These are phyloP conservation scores for Napeogenes sylphis DNA, from an alignment of 2,888 invertebrate species.

Conservation along the genomic window DNA sequence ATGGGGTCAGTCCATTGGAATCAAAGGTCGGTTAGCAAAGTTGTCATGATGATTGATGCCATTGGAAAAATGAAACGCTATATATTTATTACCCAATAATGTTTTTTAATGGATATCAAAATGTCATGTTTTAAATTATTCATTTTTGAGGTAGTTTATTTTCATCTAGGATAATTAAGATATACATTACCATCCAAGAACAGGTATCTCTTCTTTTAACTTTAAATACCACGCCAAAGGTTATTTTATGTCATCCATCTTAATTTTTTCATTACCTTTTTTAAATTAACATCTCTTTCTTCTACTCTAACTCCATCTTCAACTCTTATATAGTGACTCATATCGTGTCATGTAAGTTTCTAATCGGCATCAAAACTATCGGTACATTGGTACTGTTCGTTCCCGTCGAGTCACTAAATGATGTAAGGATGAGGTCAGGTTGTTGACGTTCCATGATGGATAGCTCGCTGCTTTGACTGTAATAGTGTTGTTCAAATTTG, in stretches of 20 bases:
- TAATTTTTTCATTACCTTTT: no score
- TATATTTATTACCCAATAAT: neutral
- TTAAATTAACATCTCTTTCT: no score
- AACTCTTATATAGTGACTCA: no score
- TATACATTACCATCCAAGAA: neutral
- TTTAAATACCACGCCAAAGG: no score
- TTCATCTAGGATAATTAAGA: neutral
- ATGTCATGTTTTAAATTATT: neutral
- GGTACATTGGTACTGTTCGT: no score
- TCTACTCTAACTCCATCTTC: no score
- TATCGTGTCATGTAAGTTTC: no score
- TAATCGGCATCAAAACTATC: no score
- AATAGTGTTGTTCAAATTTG: neutral
- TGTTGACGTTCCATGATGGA: constrained; percentile 27
- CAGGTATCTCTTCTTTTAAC: no score
- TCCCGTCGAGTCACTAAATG: constrained; percentile 12
- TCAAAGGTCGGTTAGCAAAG: neutral
- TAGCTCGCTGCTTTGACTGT: constrained; percentile 23
- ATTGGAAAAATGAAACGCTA: neutral
- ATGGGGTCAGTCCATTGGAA: neutral
- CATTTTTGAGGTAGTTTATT: neutral
- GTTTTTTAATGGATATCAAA: neutral
- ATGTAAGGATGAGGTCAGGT: constrained; percentile 19
- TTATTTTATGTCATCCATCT: no score
- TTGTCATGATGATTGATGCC: constrained; percentile 5